Conservation (phyloP, 2,888 invertebrate genomes). For the Phytoseiulus persimilis region DNA sequence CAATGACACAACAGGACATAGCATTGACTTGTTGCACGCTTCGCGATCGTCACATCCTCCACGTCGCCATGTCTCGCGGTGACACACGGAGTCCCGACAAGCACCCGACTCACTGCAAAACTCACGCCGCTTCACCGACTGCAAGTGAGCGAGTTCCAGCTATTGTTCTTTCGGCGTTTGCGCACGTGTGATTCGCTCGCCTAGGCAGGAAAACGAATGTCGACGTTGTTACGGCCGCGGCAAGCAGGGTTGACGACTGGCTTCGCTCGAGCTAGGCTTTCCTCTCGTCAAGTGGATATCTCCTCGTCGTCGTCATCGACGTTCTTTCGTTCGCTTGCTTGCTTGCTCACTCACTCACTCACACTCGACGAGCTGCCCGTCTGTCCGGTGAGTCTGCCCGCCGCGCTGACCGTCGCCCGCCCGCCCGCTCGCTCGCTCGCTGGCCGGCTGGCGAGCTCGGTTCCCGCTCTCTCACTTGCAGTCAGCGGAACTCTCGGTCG, state of each 20-base stretch:
- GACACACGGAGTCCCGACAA: not conserved
- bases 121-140: not conserved
- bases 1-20: not conserved
- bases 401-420: not conserved
- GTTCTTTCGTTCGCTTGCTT: not conserved
- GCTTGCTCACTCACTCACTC: no score
- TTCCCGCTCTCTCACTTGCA: not conserved
- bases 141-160: not conserved
- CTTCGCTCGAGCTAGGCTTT: not conserved
- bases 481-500: not conserved
- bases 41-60: not conserved
- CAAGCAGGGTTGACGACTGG: not conserved
- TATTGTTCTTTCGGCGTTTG: not conserved
- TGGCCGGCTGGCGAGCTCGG: not conserved
- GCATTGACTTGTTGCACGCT: not conserved
- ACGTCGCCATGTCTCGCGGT: not conserved
- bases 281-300: slow-evolving; percentile 5
- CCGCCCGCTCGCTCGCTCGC: not conserved
- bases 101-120: not conserved
- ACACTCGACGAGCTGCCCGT: not conserved
- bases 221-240: not conserved
- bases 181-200: not conserved
- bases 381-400: not conserved
- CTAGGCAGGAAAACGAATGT: not conserved
- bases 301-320: not conserved